Percentiles rank a stretch among this genome's conserved stretches.
Conservation (phyloP, 2,888 invertebrate genomes). For the Dinocampus coccinellae region DNA sequence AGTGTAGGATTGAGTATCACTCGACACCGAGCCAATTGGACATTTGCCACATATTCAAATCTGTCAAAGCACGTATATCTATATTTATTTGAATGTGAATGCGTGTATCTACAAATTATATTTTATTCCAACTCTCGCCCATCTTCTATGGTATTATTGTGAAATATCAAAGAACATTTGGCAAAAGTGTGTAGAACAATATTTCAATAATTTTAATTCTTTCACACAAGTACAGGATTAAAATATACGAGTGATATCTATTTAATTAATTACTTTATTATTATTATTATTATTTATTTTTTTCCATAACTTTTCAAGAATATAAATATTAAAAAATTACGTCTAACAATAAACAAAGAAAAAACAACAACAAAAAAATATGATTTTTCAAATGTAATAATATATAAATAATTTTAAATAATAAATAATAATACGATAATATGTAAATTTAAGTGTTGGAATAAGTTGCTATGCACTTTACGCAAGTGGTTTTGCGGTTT, state of each 20-base stretch:
- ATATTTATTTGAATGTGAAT: not conserved
- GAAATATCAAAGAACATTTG: slow-evolving; percentile 21
- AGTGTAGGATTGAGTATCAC: slow-evolving; percentile 17
- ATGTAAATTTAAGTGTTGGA: not conserved
- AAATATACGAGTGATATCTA: not conserved
- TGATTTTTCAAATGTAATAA: not conserved
- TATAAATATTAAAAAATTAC: too few relatives aligned
- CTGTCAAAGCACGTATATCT: not conserved
- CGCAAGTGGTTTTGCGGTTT: slow-evolving; percentile 41
- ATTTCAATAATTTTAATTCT: slow-evolving; percentile 13
- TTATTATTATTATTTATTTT: too few relatives aligned
- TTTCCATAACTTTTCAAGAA: not conserved
- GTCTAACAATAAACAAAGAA: too few relatives aligned
- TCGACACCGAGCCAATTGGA: slow-evolving; percentile 30
- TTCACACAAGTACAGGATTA: not conserved
- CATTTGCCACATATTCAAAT: slow-evolving; percentile 24
- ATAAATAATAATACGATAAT: not conserved
- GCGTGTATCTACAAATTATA: not conserved
- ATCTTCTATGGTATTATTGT: slow-evolving; percentile 17
- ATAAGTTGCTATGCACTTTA: slow-evolving; percentile 18
- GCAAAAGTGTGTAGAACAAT: slow-evolving; percentile 3
- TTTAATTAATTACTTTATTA: not conserved
- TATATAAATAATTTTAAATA: not conserved
- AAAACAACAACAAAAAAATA: slow-evolving; percentile 21
- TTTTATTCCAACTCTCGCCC: slow-evolving; percentile 15